Percentiles rank a stretch among this genome's conserved stretches.
Evolutionary conservation across 2,888 invertebrate genomes (phyloP).

Genomic region (Capitulum mitella): DNA sequence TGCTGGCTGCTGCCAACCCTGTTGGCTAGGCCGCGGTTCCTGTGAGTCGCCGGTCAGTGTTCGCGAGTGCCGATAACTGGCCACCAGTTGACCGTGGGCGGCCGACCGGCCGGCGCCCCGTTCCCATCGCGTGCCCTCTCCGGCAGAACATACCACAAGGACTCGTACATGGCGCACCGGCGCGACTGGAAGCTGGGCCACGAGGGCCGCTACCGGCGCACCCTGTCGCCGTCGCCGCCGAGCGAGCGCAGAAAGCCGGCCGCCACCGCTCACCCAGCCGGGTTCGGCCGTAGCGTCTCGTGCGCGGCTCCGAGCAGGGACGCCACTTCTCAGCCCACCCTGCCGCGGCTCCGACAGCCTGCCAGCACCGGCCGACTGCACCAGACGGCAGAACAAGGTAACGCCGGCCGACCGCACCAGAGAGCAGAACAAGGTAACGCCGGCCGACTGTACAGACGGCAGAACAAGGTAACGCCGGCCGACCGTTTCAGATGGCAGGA

Average conservation of each 20-base stretch:
- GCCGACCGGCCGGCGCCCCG: too few relatives aligned
- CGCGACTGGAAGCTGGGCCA: slow-evolving; percentile 61
- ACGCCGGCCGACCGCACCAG: background rate
- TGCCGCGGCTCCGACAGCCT: background rate
- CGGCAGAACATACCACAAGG: slow-evolving; percentile 69
- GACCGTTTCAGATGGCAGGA: background rate
- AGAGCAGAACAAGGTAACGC: too few relatives aligned
- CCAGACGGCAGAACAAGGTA: background rate
- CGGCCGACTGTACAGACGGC: background rate
- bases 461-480: background rate
- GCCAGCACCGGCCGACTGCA: background rate
- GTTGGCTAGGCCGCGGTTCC: too few relatives aligned
- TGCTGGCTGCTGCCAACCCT: too few relatives aligned
- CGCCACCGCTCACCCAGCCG: too few relatives aligned
- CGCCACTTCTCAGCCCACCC: background rate
- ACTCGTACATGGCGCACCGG: slow-evolving; percentile 62
- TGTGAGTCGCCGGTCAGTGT: too few relatives aligned
- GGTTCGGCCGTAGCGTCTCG: slow-evolving; percentile 26
- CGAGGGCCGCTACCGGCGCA: slow-evolving; percentile 65
- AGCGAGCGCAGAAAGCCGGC: too few relatives aligned
- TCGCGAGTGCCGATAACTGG: too few relatives aligned
- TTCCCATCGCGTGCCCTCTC: too few relatives aligned
- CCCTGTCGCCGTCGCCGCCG: slow-evolving; percentile 54
- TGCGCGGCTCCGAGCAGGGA: background rate
- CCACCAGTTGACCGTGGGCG: too few relatives aligned